Conservation (phyloP, 2,113 vertebrate species). For the Entomyzon cyanotis region DNA sequence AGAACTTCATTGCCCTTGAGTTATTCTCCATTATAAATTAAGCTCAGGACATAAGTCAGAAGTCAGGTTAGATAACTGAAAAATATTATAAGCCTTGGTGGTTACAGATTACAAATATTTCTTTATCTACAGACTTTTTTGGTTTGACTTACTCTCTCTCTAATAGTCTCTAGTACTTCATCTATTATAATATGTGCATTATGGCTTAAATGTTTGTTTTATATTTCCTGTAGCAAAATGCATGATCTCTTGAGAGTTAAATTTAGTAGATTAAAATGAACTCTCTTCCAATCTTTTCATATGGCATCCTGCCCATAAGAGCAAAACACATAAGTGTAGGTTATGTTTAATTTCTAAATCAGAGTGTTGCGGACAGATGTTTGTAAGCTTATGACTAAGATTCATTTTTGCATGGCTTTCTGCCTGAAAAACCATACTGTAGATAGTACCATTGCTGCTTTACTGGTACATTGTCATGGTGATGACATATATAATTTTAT, state of each 20-base stretch:
- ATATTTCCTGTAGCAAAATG: slow-evolving; percentile 56
- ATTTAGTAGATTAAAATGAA: slow-evolving; percentile 68
- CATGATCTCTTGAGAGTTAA: slow-evolving; percentile 46
- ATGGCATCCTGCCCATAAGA: slow-evolving; percentile 54
- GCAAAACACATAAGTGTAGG: slow-evolving; percentile 72
- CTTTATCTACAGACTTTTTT: neutral
- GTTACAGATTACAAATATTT: neutral
- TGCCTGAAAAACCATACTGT: slow-evolving; percentile 64
- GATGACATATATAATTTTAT: slow-evolving; percentile 26
- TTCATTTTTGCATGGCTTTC: slow-evolving; percentile 65
- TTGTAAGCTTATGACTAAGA: slow-evolving; percentile 71
- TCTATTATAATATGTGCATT: slow-evolving; percentile 19
- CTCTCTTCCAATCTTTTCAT: slow-evolving; percentile 67
- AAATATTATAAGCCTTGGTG: neutral
- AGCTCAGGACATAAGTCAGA: neutral
- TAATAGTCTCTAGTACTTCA: neutral
- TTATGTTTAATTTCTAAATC: slow-evolving; percentile 74
- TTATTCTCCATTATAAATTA: neutral
- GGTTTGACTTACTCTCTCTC: neutral
- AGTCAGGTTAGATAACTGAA: neutral
- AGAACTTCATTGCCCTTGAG: neutral
- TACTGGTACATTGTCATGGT: neutral
- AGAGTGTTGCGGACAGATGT: slow-evolving; percentile 69
- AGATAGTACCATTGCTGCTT: slow-evolving; percentile 7
- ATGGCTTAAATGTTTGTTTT: slow-evolving; percentile 45